Percentiles rank a stretch among this genome's conserved stretches.
Evolutionary conservation across 92 coral and sea anemone species (phyloP).

Genomic region (Porites cylindrica): DNA sequence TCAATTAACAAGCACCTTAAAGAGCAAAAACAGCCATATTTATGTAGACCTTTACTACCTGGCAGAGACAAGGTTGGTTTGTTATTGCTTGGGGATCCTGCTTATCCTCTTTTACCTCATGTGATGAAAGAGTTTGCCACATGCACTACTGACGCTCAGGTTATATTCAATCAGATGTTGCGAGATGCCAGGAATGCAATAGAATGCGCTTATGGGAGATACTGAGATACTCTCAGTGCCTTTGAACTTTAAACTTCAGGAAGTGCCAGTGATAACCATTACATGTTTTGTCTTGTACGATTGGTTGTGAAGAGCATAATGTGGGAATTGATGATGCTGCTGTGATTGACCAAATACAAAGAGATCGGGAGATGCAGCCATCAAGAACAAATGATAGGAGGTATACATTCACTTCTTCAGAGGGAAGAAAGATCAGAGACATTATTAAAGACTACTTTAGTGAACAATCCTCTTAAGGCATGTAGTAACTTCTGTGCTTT

Average conservation of each 20-base stretch:
- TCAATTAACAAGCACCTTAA: background rate
- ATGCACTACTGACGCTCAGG: slow-evolving; percentile 13
- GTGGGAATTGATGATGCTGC: background rate
- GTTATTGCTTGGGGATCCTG: slow-evolving; percentile 36
- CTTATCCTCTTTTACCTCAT: slow-evolving; percentile 34
- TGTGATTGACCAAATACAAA: no score
- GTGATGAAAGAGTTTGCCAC: slow-evolving; percentile 32
- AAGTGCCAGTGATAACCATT: background rate
- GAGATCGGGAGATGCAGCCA: no score
- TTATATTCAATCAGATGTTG: slow-evolving; percentile 11
- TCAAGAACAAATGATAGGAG: no score
- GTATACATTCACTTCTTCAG: no score
- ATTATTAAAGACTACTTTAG: slow-evolving; percentile 34
- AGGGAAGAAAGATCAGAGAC: no score
- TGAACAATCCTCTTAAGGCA: slow-evolving; percentile 42
- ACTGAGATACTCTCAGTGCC: background rate
- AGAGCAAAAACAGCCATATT: slow-evolving; percentile 31
- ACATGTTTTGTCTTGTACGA: slow-evolving; percentile 24
- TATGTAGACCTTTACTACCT: slow-evolving; percentile 1
- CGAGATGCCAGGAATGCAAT: slow-evolving; percentile 18
- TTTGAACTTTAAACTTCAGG: background rate
- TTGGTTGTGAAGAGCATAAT: slow-evolving; percentile 10
- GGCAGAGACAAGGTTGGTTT: slow-evolving; percentile 26
- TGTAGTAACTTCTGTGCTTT: slow-evolving; percentile 17
- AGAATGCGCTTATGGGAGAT: slow-evolving; percentile 44